A percentile compares a stretch with the other conserved stretches of the same genome.
Evolutionary conservation across 37 sponge, comb jelly and placozoan species (phyloP).

Genomic region (Geodia barretti): DNA sequence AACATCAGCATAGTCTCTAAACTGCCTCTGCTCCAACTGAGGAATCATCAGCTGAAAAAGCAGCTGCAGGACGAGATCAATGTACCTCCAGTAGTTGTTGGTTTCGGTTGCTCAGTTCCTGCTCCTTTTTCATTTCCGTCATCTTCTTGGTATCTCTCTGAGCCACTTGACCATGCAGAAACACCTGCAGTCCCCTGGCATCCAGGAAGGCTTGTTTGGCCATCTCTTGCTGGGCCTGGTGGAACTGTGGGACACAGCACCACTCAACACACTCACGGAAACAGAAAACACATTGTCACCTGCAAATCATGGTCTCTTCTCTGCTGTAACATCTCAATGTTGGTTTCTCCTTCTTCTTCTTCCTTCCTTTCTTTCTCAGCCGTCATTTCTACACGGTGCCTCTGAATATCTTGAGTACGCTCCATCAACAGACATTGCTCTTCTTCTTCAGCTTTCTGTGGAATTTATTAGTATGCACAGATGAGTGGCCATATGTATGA

Average conservation of each 20-base stretch:
- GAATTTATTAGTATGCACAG: not conserved
- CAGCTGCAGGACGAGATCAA: not conserved
- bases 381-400: constrained; percentile 68
- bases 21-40: constrained; percentile 76
- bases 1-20: constrained; percentile 65
- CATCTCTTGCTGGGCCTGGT: constrained; percentile 27
- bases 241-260: constrained; percentile 21
- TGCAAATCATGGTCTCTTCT: constrained; percentile 44
- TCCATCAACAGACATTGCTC: constrained; percentile 31
- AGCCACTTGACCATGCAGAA: constrained; percentile 32
- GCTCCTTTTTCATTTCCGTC: not conserved
- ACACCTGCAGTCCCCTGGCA: constrained; percentile 23
- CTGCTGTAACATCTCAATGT: constrained; percentile 52
- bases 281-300: not conserved
- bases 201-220: not conserved
- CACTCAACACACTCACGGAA: not conserved
- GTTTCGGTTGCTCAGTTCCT: not conserved
- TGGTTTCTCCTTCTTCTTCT: constrained; percentile 40
- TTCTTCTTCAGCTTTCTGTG: constrained; percentile 52
- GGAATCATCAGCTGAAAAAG: too few species aligned
- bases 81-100: not conserved
- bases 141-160: not conserved
- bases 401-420: constrained; percentile 43
- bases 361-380: constrained; percentile 27
- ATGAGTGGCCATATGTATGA: not conserved